Evolutionary conservation across 2,888 invertebrate species (phyloP), one percentile per base, ranked within the genome.

Genomic region (Agriotes lineatus): DNA sequence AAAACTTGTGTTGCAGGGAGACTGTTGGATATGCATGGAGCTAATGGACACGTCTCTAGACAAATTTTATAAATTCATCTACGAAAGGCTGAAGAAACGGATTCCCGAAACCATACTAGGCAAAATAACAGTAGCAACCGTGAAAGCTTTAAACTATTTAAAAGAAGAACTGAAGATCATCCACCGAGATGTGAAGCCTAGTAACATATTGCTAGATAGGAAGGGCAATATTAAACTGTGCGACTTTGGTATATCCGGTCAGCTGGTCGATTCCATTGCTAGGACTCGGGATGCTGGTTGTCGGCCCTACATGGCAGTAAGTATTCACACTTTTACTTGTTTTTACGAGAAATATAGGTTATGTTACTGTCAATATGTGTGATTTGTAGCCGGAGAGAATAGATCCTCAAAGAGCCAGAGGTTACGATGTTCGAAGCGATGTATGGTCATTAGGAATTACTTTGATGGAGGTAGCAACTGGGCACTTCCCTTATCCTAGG

Each of bases 371-470:
- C n/a, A n/a, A n/a, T n/a, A n/a, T n/a, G n/a, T n/a, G n/a, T n/a
- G n/a, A 52, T 80, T 83, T 85, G 20, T 81, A 97, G 96, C 99
- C 99, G 12, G 99, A 99, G 84, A 89, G 99, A 80, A 99, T 99
- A 82, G 97, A 99, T 85, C 99, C 98, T 0, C 93, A 93, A 72
- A 75, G 79, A 12, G 94, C 94, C 50, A 90, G 93, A 74, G 96
- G 96, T 10, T 99, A 99, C 82, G 99, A 97, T 83, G 96, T 97
- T 0, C 88, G 97, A 67, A 97, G 98, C 39, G 99, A 99, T 84
- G 98, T 99, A 9, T 99, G 99, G 99, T 98, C 98, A n/a, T 86
- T 99, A 76, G 99, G 99, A 45, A 99, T 99, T 76, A 98, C 99
- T 5, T 86, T 99, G 80, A 96, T 97, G 91, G 99, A 99, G 86